These are phyloP conservation scores for Magallana gigas DNA, from an alignment of 1,140 invertebrate species.

Conservation along the genomic window DNA sequence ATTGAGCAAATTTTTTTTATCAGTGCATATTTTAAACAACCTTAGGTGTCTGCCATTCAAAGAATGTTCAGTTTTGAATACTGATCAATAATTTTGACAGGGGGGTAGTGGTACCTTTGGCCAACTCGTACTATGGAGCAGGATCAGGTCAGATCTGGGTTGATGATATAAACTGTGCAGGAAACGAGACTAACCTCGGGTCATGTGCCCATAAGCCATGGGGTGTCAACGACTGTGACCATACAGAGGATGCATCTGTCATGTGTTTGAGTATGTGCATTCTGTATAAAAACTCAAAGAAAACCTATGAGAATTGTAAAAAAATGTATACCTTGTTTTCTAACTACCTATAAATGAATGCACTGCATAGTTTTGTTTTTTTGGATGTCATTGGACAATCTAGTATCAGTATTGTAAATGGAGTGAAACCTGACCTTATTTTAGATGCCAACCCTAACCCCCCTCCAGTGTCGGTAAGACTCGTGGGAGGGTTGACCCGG, in stretches of 20 bases:
- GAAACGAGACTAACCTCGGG: slow-evolving; percentile 84
- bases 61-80: no score
- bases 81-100: slow-evolving; percentile 35
- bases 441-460: slow-evolving; percentile 27
- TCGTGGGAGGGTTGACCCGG: slow-evolving; percentile 59
- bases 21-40: no score
- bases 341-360: no score
- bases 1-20: no score
- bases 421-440: not conserved
- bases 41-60: no score
- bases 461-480: slow-evolving; percentile 48
- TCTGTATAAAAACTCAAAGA: not conserved
- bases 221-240: slow-evolving; percentile 73
- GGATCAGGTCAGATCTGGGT: slow-evolving; percentile 87
- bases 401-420: no score
- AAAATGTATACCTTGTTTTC: no score
- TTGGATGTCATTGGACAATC: no score
- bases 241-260: slow-evolving; percentile 69
- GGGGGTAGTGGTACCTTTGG: slow-evolving; percentile 44
- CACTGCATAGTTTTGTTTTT: no score
- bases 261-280: slow-evolving; percentile 58
- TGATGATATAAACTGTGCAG: slow-evolving; percentile 85
- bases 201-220: slow-evolving; percentile 85
- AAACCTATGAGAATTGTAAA: no score
- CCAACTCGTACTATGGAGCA: slow-evolving; percentile 70